A percentile compares a stretch with the other conserved stretches of the same genome.
phyloP scores from a whole-genome alignment of 2,888 invertebrate species.

The Dynastes hyllus region DNA sequence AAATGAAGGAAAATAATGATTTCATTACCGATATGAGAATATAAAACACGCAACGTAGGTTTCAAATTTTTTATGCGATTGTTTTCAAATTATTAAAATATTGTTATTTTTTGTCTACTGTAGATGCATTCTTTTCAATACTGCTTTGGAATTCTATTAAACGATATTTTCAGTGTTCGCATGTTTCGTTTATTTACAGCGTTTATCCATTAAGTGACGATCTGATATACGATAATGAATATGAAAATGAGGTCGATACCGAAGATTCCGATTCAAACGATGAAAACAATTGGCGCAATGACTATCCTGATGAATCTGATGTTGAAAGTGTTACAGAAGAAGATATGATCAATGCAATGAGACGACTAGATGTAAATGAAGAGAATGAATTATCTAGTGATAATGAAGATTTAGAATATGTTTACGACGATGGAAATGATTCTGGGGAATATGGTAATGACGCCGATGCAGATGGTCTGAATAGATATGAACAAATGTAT shows the following conservation, averaged over 20 bases:
- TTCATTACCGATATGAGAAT: too few relatives aligned
- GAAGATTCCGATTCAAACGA: constrained; percentile 84
- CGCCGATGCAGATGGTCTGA: constrained; percentile 64
- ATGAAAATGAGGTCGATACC: constrained; percentile 64
- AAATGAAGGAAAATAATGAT: too few relatives aligned
- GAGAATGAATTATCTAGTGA: constrained; percentile 68
- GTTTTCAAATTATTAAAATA: too few relatives aligned
- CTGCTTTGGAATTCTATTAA: too few relatives aligned
- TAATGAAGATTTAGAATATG: constrained; percentile 66
- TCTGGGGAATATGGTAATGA: constrained; percentile 69
- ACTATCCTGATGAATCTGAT: constrained; percentile 80
- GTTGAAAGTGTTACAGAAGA: constrained; percentile 76
- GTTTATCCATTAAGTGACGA: constrained; percentile 70
- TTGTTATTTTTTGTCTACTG: too few relatives aligned
- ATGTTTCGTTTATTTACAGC: constrained; percentile 58
- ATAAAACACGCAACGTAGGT: too few relatives aligned
- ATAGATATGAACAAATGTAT: constrained; percentile 78
- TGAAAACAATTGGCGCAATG: constrained; percentile 85
- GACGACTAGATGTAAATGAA: constrained; percentile 63
- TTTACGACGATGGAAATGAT: constrained; percentile 67
- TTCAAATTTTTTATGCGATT: too few relatives aligned
- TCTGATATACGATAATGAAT: constrained; percentile 66
- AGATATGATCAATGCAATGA: constrained; percentile 77
- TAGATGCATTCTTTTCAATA: too few relatives aligned
- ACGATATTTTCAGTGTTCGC: too few relatives aligned